phyloP scores from a whole-genome alignment of 2,113 vertebrate species.

The Tyto alba region DNA sequence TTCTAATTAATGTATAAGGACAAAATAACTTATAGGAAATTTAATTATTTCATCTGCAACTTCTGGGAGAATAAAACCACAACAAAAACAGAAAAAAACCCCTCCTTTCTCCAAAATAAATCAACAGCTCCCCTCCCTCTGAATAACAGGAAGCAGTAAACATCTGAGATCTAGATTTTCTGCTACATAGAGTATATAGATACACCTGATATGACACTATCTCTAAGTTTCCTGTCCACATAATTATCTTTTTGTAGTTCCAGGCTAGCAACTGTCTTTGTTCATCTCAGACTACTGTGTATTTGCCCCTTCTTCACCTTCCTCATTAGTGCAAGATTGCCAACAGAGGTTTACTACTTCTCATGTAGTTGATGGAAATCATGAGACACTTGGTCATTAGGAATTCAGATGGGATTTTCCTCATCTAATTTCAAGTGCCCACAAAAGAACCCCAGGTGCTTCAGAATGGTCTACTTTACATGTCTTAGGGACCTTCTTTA shows the following conservation, averaged over 20 bases:
- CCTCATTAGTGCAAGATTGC: neutral
- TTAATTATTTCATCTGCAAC: neutral
- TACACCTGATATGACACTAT: neutral
- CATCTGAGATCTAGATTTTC: neutral
- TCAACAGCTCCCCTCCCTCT: neutral
- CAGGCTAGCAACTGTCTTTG: neutral
- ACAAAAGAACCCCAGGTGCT: neutral
- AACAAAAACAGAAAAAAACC: accelerated
- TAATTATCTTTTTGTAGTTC: neutral
- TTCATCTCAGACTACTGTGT: neutral
- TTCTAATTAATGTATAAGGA: neutral
- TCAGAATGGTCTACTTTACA: neutral
- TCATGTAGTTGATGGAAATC: neutral
- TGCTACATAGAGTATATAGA: accelerated
- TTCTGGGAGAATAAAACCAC: neutral
- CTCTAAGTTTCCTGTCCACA: neutral
- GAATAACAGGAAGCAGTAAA: neutral
- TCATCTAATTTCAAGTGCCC: neutral
- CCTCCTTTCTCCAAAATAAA: neutral
- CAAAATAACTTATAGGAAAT: neutral
- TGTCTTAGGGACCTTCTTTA: neutral
- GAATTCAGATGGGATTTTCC: neutral
- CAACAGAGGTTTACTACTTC: neutral
- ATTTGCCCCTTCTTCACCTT: neutral
- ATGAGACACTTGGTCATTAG: neutral